Base-by-base conservation (phyloP, 2,113 vertebrate genomes). In the Microcebus tavaratra region DNA sequence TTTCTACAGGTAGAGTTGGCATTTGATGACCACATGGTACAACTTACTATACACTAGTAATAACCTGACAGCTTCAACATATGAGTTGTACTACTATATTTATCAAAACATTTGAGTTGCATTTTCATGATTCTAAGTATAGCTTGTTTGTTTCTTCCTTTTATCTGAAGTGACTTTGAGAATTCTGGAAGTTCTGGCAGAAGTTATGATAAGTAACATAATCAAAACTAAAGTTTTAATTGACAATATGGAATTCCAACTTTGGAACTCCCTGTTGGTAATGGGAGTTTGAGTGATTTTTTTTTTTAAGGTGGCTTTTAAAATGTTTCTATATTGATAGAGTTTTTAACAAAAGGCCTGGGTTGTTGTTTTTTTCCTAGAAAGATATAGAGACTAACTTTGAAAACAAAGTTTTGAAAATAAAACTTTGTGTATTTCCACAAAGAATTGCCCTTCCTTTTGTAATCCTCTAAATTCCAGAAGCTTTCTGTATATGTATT, bases 221-320 rank as follows among this genome's bases (percentile, higher is more conserved):
- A 84, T 83, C n/a, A 87, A 61, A 93, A 88, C 68, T 91, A 50
- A 84, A 73, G 57, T 96, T 92, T 96, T 86, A 94, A 70, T 89
- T 68, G 80, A 95, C 48, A 83, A 65, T 48, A 84, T 89, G 80
- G 45, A 91, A 94, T 73, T 91, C 53, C 88, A 91, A 82, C 67
- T 82, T 76, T 76, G 27, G 48, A 70, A 86, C n/a, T 72, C 31
- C 45, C 73, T 78, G 42, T 65, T 29, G 18, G 31, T 76, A 27
- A 72, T 70, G 23, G 53, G 53, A 78, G 42, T 84, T 68, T 81
- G 39, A 92, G 36, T 75, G 48, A 87, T 78, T 91, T 83, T 92
- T 61, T 92, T 61, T 50, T 65, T 31, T 63, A 92, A 79, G 39
- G 39, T 50, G 10, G 15, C 8, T 70, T 70, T 34, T 34, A 73